Percentiles rank a stretch among this genome's conserved stretches.
Evolutionary conservation across 2,113 vertebrate species (phyloP).

Genomic region (Corydoras sp.): DNA sequence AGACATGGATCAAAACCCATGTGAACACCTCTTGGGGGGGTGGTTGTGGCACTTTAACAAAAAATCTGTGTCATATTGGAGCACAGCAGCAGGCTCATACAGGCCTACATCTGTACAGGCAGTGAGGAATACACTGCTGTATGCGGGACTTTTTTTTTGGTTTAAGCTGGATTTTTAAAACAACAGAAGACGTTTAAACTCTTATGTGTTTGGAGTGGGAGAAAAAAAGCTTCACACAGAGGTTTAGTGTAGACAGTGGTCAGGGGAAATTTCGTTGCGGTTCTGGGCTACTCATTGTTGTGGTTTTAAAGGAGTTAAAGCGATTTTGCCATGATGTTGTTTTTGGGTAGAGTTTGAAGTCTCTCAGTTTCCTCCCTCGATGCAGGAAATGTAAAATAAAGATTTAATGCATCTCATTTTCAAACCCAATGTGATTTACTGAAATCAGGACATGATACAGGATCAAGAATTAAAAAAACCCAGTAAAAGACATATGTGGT

Average conservation of each 20-base stretch:
- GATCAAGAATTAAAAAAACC: no score
- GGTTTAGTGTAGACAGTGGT: constrained; percentile 42
- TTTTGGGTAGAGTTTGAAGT: constrained; percentile 43
- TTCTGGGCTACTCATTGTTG: constrained; percentile 35
- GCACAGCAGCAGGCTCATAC: no score
- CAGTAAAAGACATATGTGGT: no score
- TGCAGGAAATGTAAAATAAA: not conserved
- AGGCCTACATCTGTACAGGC: not conserved
- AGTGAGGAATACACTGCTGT: constrained; percentile 4
- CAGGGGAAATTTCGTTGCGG: constrained; percentile 55
- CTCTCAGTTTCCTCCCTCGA: not conserved
- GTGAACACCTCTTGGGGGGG: no score
- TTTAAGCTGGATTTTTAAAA: constrained; percentile 36
- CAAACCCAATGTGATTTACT: no score
- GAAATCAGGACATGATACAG: no score
- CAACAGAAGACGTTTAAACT: constrained; percentile 22
- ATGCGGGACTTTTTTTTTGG: constrained; percentile 42
- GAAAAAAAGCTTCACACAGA: constrained; percentile 37
- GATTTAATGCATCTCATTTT: not conserved
- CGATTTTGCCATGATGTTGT: constrained; percentile 53
- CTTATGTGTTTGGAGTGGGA: constrained; percentile 42
- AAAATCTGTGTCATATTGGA: no score
- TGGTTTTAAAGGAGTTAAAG: constrained; percentile 52
- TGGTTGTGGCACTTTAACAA: no score
- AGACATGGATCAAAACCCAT: no score